These are phyloP conservation scores for Sebastiscus albofasciatus DNA, from an alignment of 2,797 vertebrate species.

Conservation along the genomic window DNA sequence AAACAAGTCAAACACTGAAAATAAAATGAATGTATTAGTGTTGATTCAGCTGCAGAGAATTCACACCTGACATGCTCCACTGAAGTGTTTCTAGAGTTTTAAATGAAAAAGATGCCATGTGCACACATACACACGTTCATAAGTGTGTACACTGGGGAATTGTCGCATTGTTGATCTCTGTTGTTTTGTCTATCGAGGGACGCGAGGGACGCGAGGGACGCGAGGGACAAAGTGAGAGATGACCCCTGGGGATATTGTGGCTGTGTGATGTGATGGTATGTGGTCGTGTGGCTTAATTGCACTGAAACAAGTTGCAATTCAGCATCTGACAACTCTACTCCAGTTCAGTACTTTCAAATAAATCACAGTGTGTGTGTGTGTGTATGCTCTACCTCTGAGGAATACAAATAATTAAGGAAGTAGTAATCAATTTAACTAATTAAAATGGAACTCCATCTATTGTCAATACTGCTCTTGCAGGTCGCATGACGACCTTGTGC, in stretches of 20 bases:
- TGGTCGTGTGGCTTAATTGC: constrained; percentile 25
- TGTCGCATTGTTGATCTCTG: not conserved
- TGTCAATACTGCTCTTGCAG: constrained; percentile 1
- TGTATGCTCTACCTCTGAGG: constrained; percentile 5
- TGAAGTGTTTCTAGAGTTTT: constrained; percentile 4
- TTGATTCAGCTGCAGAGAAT: constrained; percentile 15
- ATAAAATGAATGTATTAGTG: constrained; percentile 15
- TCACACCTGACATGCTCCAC: constrained; percentile 11
- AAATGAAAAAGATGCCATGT: not conserved
- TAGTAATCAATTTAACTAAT: constrained; percentile 17
- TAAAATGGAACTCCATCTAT: constrained; percentile 13
- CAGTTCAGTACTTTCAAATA: constrained; percentile 14
- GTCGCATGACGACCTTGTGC: not conserved
- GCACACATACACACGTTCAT: not conserved
- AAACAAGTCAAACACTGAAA: constrained; percentile 19
- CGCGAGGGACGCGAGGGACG: not conserved
- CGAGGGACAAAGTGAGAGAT: constrained; percentile 5
- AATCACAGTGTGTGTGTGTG: not conserved
- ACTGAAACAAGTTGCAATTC: constrained; percentile 31
- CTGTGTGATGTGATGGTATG: constrained; percentile 22
- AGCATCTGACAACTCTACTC: constrained; percentile 38
- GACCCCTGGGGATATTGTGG: constrained; percentile 23
- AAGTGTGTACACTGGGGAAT: not conserved
- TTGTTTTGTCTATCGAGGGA: not conserved
- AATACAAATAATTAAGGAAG: constrained; percentile 40